Evolutionary conservation across 2,888 invertebrate species (phyloP).

Genomic region (Gymnosoma rotundatum): DNA sequence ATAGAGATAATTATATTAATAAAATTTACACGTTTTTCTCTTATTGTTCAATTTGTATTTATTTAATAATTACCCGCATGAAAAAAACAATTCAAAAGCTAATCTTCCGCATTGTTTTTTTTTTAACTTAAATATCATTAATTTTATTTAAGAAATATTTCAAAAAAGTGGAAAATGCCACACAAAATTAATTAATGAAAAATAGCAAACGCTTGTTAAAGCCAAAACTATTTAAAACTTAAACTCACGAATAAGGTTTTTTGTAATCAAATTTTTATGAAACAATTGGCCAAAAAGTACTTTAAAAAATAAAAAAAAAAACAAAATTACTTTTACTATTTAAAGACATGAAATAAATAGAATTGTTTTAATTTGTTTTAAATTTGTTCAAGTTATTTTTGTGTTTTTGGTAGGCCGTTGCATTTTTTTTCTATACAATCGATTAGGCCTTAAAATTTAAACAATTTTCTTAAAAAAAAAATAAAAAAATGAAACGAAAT

Average conservation of each 20-base stretch:
- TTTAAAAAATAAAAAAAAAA: slow-evolving; percentile 2
- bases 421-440: not conserved
- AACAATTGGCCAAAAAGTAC: slow-evolving; percentile 4
- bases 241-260: slow-evolving; percentile 20
- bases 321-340: slow-evolving; percentile 55
- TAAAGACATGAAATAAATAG: slow-evolving; percentile 31
- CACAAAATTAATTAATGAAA: slow-evolving; percentile 23
- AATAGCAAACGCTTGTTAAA: not conserved
- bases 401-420: not conserved
- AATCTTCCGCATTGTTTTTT: slow-evolving; percentile 54
- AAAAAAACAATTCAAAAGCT: not conserved
- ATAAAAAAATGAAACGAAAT: not conserved
- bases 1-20: too few relatives aligned
- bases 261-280: not conserved
- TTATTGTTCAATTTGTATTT: too few relatives aligned
- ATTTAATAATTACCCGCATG: slow-evolving; percentile 29
- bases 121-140: slow-evolving; percentile 29
- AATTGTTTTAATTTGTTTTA: slow-evolving; percentile 19
- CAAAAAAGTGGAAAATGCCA: slow-evolving; percentile 7
- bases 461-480: slow-evolving; percentile 22
- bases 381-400: too few relatives aligned
- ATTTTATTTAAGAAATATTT: slow-evolving; percentile 15
- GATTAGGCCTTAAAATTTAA: slow-evolving; percentile 56
- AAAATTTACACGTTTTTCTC: too few relatives aligned
- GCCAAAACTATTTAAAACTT: not conserved